These are phyloP conservation scores for Masticophis lateralis DNA, from an alignment of 2,797 vertebrate genomes.

Conservation along the genomic window DNA sequence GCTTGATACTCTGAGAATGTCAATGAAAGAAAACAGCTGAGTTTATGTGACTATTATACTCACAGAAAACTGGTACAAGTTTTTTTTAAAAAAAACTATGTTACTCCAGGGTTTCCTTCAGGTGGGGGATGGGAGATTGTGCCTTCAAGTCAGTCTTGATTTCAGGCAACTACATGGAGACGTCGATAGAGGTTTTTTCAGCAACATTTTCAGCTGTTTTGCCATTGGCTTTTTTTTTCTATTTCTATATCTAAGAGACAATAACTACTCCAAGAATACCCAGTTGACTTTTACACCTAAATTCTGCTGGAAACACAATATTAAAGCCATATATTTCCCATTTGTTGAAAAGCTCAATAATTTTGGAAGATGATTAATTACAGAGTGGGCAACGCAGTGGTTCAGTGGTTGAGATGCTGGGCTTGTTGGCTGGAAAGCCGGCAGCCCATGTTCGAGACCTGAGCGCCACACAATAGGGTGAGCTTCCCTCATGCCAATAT, in stretches of 20 bases:
- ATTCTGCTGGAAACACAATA: not conserved
- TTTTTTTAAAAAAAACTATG: not conserved
- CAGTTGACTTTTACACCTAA: not conserved
- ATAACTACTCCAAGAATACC: not conserved
- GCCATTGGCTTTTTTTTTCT: not conserved
- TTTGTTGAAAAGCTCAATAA: not conserved
- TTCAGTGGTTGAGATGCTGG: not conserved
- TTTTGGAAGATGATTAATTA: not conserved
- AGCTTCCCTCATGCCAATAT: not conserved
- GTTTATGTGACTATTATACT: not conserved
- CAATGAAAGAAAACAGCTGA: not conserved
- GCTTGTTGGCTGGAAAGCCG: not conserved
- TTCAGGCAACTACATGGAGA: not conserved
- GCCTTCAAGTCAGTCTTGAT: not conserved
- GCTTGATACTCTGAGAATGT: not conserved
- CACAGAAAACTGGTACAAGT: not conserved
- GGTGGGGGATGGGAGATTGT: not conserved
- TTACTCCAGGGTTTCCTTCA: not conserved
- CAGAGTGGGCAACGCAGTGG: not conserved
- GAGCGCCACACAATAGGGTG: not conserved
- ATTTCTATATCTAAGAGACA: not conserved
- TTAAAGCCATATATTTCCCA: not conserved
- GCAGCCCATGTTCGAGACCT: not conserved
- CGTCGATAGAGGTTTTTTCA: not conserved
- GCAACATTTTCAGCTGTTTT: not conserved